Conservation (phyloP, 92 coral and sea anemone species). For the Porites lobata region DNA sequence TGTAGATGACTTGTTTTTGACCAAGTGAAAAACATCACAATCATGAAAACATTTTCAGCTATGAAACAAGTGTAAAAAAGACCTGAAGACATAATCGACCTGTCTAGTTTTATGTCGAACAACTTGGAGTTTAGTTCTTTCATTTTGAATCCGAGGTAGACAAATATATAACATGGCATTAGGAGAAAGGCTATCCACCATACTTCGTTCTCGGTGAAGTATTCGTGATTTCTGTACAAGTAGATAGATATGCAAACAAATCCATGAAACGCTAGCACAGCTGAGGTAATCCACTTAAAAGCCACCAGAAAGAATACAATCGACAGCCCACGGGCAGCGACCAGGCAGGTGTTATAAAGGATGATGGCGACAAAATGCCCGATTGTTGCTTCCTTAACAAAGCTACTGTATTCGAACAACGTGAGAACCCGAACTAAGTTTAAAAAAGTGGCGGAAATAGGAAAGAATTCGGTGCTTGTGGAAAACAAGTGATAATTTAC, state of each 20-base stretch:
- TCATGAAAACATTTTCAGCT: slow-evolving; percentile 69
- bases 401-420: slow-evolving; percentile 60
- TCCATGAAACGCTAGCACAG: slow-evolving; percentile 56
- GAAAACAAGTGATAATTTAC: too few species aligned
- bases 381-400: slow-evolving; percentile 33
- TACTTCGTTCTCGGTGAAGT: slow-evolving; percentile 65
- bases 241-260: slow-evolving; percentile 60
- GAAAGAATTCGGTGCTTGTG: background rate
- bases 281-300: slow-evolving; percentile 66
- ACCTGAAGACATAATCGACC: slow-evolving; percentile 71
- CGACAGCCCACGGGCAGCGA: slow-evolving; percentile 73
- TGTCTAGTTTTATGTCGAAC: slow-evolving; percentile 70
- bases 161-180: slow-evolving; percentile 74
- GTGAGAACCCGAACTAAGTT: slow-evolving; percentile 66
- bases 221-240: slow-evolving; percentile 52
- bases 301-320: slow-evolving; percentile 73
- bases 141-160: slow-evolving; percentile 75
- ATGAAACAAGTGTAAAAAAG: slow-evolving; percentile 62
- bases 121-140: slow-evolving; percentile 64
- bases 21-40: slow-evolving; percentile 61
- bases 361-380: slow-evolving; percentile 47
- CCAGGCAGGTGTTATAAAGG: slow-evolving; percentile 67
- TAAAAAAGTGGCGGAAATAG: slow-evolving; percentile 58
- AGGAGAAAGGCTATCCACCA: slow-evolving; percentile 81
- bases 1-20: background rate